A percentile compares a stretch with the other conserved stretches of the same genome.
Conservation (phyloP, 53 echinoderm and acorn worm genomes). For the Arbacia lixula region DNA sequence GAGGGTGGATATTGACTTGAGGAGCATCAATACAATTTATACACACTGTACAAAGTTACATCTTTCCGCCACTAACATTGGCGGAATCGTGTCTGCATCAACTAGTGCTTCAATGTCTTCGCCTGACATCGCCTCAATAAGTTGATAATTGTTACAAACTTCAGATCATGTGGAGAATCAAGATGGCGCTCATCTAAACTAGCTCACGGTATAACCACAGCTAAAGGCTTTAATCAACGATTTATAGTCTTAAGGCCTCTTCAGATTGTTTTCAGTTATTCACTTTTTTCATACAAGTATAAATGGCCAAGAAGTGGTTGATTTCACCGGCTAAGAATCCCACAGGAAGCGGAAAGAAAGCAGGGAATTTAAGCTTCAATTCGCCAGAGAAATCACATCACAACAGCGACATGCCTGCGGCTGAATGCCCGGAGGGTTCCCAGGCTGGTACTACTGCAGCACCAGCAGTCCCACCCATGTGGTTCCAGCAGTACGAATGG, state of each 20-base stretch:
- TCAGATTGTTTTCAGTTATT: neutral
- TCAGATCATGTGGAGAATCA: too few species aligned
- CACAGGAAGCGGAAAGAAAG: neutral
- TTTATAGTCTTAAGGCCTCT: neutral
- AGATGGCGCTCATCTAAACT: too few species aligned
- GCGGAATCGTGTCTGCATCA: too few species aligned
- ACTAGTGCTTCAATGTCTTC: too few species aligned
- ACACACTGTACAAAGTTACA: too few species aligned
- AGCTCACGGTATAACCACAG: too few species aligned
- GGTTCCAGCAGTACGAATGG: slow-evolving; percentile 12
- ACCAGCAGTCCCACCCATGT: neutral
- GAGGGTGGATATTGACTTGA: too few species aligned
- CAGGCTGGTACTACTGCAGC: neutral
- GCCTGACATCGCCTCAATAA: too few species aligned
- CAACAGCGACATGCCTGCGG: neutral
- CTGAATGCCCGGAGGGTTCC: neutral
- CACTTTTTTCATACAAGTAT: neutral
- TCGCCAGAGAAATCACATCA: neutral
- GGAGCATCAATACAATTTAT: too few species aligned
- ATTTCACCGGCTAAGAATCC: neutral
- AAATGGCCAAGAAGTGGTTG: neutral
- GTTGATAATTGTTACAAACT: too few species aligned
- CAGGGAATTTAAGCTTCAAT: neutral
- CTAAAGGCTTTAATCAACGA: neutral
- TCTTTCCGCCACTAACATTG: too few species aligned